Evolutionary conservation across 2,113 vertebrate genomes (phyloP).

Genomic region (Odobenus rosmarus): DNA sequence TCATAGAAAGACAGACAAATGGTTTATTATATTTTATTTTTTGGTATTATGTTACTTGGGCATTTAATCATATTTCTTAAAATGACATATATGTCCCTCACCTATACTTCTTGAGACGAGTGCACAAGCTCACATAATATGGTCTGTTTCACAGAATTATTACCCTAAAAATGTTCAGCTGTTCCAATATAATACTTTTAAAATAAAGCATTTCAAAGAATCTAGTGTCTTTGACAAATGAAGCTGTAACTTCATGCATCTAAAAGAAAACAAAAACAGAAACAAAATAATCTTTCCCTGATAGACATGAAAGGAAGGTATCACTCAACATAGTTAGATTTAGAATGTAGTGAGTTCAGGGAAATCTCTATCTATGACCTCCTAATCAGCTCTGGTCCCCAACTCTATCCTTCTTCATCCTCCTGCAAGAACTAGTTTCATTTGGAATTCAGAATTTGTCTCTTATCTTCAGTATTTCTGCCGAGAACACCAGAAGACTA

Average conservation of each 20-base stretch:
- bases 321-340: background rate
- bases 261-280: background rate
- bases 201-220: conserved; percentile 46
- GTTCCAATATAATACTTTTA: background rate
- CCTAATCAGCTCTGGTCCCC: background rate
- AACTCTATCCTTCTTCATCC: background rate
- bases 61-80: background rate
- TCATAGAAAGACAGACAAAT: background rate
- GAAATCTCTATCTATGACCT: background rate
- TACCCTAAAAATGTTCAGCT: background rate
- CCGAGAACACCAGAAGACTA: conserved; percentile 13
- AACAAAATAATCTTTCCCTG: background rate
- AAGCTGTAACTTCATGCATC: background rate
- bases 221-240: background rate
- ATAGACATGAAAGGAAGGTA: background rate
- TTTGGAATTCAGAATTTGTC: conserved; percentile 11
- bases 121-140: background rate
- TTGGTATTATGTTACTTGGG: background rate
- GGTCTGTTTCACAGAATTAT: background rate
- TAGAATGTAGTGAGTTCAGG: background rate
- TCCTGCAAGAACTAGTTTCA: background rate
- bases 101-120: background rate
- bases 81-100: background rate
- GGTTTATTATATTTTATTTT: background rate
- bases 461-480: background rate